Evolutionary conservation across 2,113 vertebrate species (phyloP).

Genomic region (Corythaixoides concolor): DNA sequence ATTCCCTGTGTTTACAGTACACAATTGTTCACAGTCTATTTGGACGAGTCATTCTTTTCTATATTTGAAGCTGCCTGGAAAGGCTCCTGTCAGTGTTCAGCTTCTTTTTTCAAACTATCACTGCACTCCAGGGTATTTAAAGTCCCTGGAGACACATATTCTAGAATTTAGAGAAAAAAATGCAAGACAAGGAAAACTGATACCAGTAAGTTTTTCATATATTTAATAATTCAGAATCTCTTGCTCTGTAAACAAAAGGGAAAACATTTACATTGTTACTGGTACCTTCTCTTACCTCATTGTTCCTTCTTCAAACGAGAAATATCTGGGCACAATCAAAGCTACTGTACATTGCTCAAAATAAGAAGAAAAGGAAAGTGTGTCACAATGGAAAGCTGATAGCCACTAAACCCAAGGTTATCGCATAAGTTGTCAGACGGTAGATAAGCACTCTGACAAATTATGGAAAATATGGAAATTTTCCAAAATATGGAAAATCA

Average conservation of each 20-base stretch:
- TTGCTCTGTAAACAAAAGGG: neutral
- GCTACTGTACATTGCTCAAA: neutral
- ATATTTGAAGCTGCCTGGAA: constrained; percentile 31
- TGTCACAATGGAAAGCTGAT: neutral
- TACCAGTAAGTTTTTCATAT: constrained; percentile 30
- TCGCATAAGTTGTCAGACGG: neutral
- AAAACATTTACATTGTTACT: neutral
- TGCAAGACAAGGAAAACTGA: constrained; percentile 51
- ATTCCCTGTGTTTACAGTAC: neutral
- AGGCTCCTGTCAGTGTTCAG: constrained; percentile 36
- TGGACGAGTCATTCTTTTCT: neutral
- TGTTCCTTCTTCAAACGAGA: neutral
- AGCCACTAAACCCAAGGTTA: neutral
- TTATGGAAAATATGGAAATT: no score
- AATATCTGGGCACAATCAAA: neutral
- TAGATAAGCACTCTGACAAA: neutral
- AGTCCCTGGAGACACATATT: constrained; percentile 44
- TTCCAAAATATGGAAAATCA: neutral
- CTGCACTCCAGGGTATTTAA: constrained; percentile 4
- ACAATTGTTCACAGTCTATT: neutral
- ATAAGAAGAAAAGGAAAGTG: neutral
- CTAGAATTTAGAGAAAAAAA: constrained; percentile 50
- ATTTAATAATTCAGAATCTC: constrained; percentile 30
- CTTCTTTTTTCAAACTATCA: constrained; percentile 33
- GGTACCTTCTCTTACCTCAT: neutral